These are phyloP conservation scores for Trypoxylon attenuatum DNA, from an alignment of 2,888 invertebrate species.

Conservation along the genomic window DNA sequence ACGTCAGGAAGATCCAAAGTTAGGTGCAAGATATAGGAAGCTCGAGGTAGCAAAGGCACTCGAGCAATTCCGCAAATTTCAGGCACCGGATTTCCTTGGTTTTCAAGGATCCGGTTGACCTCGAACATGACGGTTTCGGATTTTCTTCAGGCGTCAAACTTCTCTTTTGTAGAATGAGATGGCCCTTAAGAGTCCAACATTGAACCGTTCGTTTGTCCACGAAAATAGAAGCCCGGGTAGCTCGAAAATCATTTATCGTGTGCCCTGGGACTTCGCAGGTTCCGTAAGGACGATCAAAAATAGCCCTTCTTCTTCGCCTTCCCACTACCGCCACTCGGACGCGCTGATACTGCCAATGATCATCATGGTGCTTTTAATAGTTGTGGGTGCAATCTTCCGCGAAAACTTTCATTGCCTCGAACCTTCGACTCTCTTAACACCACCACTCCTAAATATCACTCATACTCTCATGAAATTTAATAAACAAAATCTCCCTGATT, in stretches of 20 bases:
- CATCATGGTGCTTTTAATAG: background rate
- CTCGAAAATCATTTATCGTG: constrained; percentile 4
- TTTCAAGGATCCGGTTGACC: too few relatives aligned
- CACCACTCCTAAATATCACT: too few relatives aligned
- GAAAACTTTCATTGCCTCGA: too few relatives aligned
- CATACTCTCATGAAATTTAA: too few relatives aligned
- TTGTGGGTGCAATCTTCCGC: too few relatives aligned
- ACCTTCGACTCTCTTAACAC: too few relatives aligned
- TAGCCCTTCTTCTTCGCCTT: background rate
- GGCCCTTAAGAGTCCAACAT: constrained; percentile 31
- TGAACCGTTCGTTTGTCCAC: constrained; percentile 40
- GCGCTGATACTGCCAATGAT: background rate
- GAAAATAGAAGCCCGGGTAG: constrained; percentile 40
- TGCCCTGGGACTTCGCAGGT: background rate
- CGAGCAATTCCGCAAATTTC: constrained; percentile 12
- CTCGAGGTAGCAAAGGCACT: background rate
- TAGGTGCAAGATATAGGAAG: too few relatives aligned
- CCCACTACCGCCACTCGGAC: background rate
- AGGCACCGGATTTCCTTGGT: background rate
- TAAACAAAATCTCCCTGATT: too few relatives aligned
- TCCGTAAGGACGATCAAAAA: constrained; percentile 1
- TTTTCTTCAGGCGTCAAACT: constrained; percentile 24
- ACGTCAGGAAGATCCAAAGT: too few relatives aligned
- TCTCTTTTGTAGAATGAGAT: constrained; percentile 21
- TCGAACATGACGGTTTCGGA: too few relatives aligned